Base-by-base conservation (phyloP, 2,888 invertebrate species). In the Oscheius sp. region DNA sequence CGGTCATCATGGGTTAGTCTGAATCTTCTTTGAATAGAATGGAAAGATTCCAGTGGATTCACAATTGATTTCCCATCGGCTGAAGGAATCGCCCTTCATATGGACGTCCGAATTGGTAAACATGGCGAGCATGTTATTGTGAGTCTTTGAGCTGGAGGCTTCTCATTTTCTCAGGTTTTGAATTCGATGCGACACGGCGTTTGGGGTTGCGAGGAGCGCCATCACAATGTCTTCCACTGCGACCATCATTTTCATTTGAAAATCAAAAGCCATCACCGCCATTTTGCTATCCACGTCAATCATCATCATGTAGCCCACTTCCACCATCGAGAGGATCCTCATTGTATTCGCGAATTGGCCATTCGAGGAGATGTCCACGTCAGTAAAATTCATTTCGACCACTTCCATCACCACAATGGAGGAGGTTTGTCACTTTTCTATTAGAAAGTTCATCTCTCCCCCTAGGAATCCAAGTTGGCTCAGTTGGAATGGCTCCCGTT, bases 1-100 rank as follows among this genome's bases (percentile, higher is more conserved):
- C 70, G 48, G 79, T 69, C 68, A 72, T 73, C 42, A 70, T 80
- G 15, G 15, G 23, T 53, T 25, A 25, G 39, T 42, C n/a, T 33
- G 42, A 6, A 20, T 52, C n/a, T 52, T 1, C n/a, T n/a, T n/a
- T n/a, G n/a, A n/a, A n/a, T n/a, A n/a, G n/a, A n/a, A 25, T 17
- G 15, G 6, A 23, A 20, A 48, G 48, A 48, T 25, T 58, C 46
- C 20, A 68, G 68, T 25, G 68, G 68, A 17, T 68, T 70, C 39
- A 64, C 48, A 10, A 50, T 65, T 10, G 70, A 70, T 4, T 65
- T 65, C 45, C 53, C 46, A 5, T 70, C 70, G 1, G 15, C 15
- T 4, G 65, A 63, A 1, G 69, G 69, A 17, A 45, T 64, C 20
- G 63, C 69, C 33, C 15, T 69, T 1, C 69, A 69, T 25, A 42